phyloP scores from a whole-genome alignment of 2,113 vertebrate species.

The Nothoprocta pentlandii region DNA sequence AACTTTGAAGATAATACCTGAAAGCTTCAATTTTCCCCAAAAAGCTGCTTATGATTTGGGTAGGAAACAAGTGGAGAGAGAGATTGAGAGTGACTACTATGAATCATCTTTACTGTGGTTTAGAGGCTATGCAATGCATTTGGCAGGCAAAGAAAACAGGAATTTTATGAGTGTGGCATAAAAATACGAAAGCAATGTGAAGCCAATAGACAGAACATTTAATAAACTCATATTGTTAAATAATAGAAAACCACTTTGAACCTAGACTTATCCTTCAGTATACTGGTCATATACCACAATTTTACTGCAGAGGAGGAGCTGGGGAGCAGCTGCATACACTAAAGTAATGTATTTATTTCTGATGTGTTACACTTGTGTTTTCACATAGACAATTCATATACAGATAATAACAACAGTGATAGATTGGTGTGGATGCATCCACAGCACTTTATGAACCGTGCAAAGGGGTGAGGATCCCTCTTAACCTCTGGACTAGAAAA shows the following conservation, averaged over 20 bases:
- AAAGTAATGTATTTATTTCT: background rate
- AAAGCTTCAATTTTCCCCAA: background rate
- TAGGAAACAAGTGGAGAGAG: background rate
- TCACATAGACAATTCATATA: background rate
- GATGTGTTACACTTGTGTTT: background rate
- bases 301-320: background rate
- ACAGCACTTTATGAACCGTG: background rate
- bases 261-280: background rate
- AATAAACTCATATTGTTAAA: background rate
- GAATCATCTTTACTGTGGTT: background rate
- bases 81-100: background rate
- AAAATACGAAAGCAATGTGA: background rate
- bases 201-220: background rate
- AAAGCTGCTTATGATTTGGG: background rate
- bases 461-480: background rate
- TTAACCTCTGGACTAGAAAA: background rate
- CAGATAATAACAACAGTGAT: background rate
- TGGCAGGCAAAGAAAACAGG: background rate
- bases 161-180: background rate
- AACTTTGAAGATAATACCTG: background rate
- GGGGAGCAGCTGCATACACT: background rate
- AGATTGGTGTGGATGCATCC: background rate
- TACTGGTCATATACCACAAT: background rate
- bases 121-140: background rate
- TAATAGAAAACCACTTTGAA: background rate